These are phyloP conservation scores for Pinctada fucata DNA, from an alignment of 2,888 invertebrate genomes.

Conservation along the genomic window DNA sequence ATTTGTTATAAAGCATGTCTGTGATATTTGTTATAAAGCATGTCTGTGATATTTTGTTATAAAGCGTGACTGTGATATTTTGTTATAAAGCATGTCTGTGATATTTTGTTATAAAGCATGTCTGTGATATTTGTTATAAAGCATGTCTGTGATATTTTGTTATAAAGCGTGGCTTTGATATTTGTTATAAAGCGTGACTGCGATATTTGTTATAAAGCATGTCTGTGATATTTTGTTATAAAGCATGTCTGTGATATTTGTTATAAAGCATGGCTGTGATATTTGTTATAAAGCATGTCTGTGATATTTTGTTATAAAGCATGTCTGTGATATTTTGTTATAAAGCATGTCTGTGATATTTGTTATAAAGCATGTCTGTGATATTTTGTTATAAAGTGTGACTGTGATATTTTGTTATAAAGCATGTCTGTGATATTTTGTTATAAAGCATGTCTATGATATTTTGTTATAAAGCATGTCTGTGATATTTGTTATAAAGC, in stretches of 20 bases:
- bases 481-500: not conserved
- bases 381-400: not conserved
- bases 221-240: not conserved
- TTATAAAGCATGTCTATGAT: not conserved
- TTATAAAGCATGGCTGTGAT: not conserved
- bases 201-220: not conserved
- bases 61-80: not conserved
- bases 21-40: too few species aligned
- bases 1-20: too few species aligned
- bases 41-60: too few species aligned
- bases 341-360: not conserved
- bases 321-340: not conserved
- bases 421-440: conserved; percentile 1
- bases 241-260: not conserved
- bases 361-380: not conserved
- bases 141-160: not conserved
- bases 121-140: too few species aligned
- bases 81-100: not conserved
- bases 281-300: not conserved
- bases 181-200: not conserved
- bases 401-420: not conserved
- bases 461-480: not conserved
- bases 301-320: not conserved
- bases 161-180: not conserved
- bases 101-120: not conserved